These are phyloP conservation scores for Nycticryphes semicollaris DNA, from an alignment of 2,113 vertebrate genomes.

Conservation along the genomic window DNA sequence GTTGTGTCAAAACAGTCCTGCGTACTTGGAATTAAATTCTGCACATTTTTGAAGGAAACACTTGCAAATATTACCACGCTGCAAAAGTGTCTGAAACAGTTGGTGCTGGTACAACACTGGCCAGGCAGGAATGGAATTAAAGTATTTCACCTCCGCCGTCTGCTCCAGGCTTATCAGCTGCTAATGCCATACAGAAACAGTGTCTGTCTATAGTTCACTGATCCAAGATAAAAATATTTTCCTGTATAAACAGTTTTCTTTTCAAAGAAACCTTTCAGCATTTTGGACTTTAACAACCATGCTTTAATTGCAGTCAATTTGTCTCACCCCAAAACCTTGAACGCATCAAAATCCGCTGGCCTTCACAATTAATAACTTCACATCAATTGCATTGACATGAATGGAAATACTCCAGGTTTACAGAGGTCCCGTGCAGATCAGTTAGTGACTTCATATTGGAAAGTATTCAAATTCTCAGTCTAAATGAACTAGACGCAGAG, in stretches of 20 bases:
- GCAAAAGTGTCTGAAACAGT: conserved; percentile 14
- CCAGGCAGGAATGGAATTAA: conserved; percentile 13
- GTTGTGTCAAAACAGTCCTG: conserved; percentile 36
- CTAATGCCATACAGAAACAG: neutral
- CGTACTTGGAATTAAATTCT: conserved; percentile 37
- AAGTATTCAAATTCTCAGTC: neutral
- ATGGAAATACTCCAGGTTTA: neutral
- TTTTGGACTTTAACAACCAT: neutral
- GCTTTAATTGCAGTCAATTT: neutral
- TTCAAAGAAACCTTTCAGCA: neutral
- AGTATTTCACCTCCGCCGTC: neutral
- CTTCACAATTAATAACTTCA: neutral
- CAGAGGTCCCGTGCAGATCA: neutral
- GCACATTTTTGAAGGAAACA: conserved; percentile 28
- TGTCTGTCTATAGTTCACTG: neutral
- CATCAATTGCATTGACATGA: neutral
- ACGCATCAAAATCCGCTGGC: neutral
- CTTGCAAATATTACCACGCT: conserved; percentile 23
- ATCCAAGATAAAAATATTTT: neutral
- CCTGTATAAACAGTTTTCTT: neutral
- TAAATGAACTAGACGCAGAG: neutral
- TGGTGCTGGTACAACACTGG: conserved; percentile 37
- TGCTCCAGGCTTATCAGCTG: conserved; percentile 23
- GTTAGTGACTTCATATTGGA: neutral
- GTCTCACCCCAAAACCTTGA: neutral